Conservation (phyloP, 2,888 invertebrate species). For the Galerucella pusilla region DNA sequence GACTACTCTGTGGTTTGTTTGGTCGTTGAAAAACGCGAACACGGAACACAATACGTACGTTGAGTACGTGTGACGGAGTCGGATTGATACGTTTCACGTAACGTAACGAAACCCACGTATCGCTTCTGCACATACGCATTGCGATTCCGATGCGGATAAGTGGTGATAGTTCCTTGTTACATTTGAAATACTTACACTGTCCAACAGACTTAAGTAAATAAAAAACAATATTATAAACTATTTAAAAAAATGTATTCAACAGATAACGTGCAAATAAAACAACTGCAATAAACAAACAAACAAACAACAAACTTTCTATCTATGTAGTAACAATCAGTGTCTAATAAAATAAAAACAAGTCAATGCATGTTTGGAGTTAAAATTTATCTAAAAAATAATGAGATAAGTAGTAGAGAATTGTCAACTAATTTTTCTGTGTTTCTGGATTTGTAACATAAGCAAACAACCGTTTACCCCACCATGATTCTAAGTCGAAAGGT, state of each 20-base stretch:
- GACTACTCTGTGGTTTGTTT: no score
- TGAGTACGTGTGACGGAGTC: no score
- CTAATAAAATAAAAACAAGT: slow-evolving; percentile 17
- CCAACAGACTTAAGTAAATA: neutral
- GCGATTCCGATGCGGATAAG: no score
- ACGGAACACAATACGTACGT: no score
- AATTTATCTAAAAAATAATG: slow-evolving; percentile 21
- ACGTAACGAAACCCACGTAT: no score
- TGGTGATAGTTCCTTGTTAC: no score
- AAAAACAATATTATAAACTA: neutral
- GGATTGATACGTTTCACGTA: no score
- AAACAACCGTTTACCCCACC: slow-evolving; percentile 90
- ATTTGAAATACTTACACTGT: no score
- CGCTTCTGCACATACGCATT: no score
- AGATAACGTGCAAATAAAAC: slow-evolving; percentile 34
- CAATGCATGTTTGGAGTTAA: slow-evolving; percentile 2
- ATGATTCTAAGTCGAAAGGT: slow-evolving; percentile 89
- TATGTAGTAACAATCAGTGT: slow-evolving; percentile 14
- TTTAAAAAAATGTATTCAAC: slow-evolving; percentile 24
- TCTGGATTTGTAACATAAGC: slow-evolving; percentile 85
- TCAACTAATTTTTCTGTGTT: slow-evolving; percentile 48
- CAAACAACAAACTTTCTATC: neutral
- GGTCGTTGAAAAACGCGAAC: no score
- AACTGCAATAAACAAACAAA: slow-evolving; percentile 20
- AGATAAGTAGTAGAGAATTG: slow-evolving; percentile 11